These are phyloP conservation scores for Epizoanthus ramosus DNA, from an alignment of 92 coral and sea anemone genomes.

Conservation along the genomic window DNA sequence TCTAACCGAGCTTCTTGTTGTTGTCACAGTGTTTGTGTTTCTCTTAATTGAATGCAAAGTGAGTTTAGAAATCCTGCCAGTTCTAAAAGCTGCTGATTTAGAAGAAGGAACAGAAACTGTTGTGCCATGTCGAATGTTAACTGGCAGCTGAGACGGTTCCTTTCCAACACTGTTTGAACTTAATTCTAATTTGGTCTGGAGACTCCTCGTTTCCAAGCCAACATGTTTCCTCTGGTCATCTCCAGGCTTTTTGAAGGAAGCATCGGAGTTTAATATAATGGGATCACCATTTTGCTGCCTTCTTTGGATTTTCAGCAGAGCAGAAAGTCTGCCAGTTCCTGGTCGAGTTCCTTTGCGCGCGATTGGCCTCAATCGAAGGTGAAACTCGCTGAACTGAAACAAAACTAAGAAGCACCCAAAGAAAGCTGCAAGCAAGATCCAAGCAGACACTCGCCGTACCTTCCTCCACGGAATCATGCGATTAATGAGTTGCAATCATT, in stretches of 20 bases:
- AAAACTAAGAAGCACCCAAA: background rate
- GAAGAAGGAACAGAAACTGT: background rate
- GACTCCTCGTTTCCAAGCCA: constrained; percentile 35
- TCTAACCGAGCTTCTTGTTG: background rate
- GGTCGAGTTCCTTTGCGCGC: background rate
- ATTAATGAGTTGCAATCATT: constrained; percentile 11
- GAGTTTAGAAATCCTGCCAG: background rate
- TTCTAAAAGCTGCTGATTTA: background rate
- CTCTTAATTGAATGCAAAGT: background rate
- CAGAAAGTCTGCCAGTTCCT: constrained; percentile 13
- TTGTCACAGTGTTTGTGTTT: background rate
- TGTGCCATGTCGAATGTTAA: no score
- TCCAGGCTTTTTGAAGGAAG: background rate
- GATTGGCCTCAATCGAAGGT: constrained; percentile 18
- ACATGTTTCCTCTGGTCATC: background rate
- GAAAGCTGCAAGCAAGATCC: background rate
- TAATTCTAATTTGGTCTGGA: constrained; percentile 8
- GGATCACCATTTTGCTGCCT: background rate
- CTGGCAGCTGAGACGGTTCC: background rate
- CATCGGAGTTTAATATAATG: background rate
- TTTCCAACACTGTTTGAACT: background rate
- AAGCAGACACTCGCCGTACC: constrained; percentile 21
- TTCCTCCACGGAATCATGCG: constrained; percentile 42
- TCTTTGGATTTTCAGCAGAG: constrained; percentile 1
- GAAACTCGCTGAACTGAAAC: constrained; percentile 21